Evolutionary conservation across 2,797 vertebrate species (phyloP).

Genomic region (Ptychobarbus kaznakovi): DNA sequence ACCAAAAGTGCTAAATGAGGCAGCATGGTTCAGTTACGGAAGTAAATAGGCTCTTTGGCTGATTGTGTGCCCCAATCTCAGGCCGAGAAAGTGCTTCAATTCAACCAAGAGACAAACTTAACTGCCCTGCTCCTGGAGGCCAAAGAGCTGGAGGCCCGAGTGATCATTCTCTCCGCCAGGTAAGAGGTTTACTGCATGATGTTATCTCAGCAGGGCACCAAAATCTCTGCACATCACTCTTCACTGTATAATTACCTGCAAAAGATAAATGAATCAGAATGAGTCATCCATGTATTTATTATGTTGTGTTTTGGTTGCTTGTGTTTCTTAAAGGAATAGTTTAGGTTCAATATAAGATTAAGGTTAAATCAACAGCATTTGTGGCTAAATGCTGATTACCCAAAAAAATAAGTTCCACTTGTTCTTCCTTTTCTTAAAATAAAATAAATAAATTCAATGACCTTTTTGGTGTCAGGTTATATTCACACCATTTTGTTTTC

Average conservation of each 20-base stretch:
- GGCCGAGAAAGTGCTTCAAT: slow-evolving; percentile 99
- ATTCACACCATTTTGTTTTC: background rate
- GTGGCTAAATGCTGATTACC: background rate
- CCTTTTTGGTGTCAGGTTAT: background rate
- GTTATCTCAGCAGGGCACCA: background rate
- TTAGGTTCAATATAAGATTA: background rate
- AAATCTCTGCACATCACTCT: background rate
- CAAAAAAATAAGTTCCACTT: background rate
- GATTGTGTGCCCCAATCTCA: slow-evolving; percentile 86
- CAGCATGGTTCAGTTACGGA: slow-evolving; percentile 74
- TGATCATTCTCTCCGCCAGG: slow-evolving; percentile 98
- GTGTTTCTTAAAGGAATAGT: background rate
- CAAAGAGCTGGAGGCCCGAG: slow-evolving; percentile 95
- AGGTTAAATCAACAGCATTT: background rate
- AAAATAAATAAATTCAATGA: too few relatives aligned
- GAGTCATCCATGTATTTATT: slow-evolving; percentile 5
- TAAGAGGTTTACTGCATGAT: slow-evolving; percentile 65
- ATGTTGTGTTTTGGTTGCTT: background rate
- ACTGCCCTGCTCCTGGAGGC: slow-evolving; percentile 97
- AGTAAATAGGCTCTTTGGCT: slow-evolving; percentile 77
- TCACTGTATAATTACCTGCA: slow-evolving; percentile 19
- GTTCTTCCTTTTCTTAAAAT: background rate
- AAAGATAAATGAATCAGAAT: slow-evolving; percentile 21
- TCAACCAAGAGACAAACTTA: slow-evolving; percentile 98
- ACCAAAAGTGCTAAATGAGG: slow-evolving; percentile 58